Evolutionary conservation across 30 jellyfish, hydroid and myxozoan species (phyloP), one percentile per base, ranked within the genome.

Genomic region (Chrysaora quinquecirrha): DNA sequence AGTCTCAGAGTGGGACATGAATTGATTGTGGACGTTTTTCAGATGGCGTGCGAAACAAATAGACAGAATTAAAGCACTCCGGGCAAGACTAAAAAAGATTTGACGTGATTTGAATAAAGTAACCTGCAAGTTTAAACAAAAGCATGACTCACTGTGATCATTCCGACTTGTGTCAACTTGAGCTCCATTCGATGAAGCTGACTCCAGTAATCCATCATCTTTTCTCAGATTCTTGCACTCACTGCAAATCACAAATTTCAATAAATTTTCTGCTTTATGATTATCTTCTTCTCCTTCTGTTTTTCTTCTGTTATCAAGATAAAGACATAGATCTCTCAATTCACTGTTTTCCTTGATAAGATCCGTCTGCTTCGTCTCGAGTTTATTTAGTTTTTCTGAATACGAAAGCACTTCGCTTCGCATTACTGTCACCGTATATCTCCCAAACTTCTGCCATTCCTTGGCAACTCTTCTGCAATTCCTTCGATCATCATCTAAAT

Each of bases 381-480:
- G 89, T 16, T 60, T 48, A 46, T 64, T 78, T 47, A 90, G 66
- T 85, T 91, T 91, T 21, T 91, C 96, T 33, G 92, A 96, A 60
- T 91, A 91, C 2, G 96, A 78, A 30, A 84, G 58, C 25, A 91
- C 96, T 80, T 91, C 98, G 58, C 71, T 79, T 85, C 98, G 54
- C 98, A 91, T 91, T 1, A 91, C 96, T 3, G 96, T 75, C 25
- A 91, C 98, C 0, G 98, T 85, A 33, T 91, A 91, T 28, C 91
- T 74, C 18, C 98, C 98, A 74, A 91, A 91, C 58, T 94, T 77
- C 82, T 91, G 98, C 98, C 98, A 91, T 80, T 91, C 98, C 61
- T 91, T 91, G 16, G 98, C 98, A 28, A 91, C 80, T 49, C 84
- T 83, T 27, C 98, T 82, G 60, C 96, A 91, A 20, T 85, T 91